Base-by-base conservation (phyloP, 2,888 invertebrate genomes). In the Catonia carolina region DNA sequence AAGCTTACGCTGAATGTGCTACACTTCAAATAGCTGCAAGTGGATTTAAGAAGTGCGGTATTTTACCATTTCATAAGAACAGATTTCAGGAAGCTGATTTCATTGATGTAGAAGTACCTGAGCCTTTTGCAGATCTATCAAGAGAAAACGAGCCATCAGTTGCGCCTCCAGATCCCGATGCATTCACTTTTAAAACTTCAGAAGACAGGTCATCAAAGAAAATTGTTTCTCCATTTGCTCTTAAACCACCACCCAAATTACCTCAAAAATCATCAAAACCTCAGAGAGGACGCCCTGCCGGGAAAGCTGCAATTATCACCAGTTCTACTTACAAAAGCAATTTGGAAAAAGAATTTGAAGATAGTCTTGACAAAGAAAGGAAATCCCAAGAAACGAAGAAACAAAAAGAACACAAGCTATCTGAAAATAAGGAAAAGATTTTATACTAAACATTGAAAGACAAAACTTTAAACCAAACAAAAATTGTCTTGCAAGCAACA, bases 1-100 rank as follows among this genome's bases (percentile, higher is more conserved):
- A 58, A 53, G 63, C 63, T 20, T 70, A 67, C 60, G 27, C 66
- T 37, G 67, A 67, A 62, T 54, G 54, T 10, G 64, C 62, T 52
- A 65, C 65, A 20, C 58, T 50, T 6, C 57, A 60, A 18, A 59
- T 59, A 33, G 63, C 64, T 10, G 60, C 56, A 10, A 64, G 63
- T 41, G 65, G 65, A 5, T 67, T 68, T 51, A 54, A 37, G 45
- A 45, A 31, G n/a, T 63, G 64, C 17, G 69, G 68, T 12, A 53
- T 67, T 17, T 64, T 41, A 4, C 68, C 66, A 15, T 60, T 64
- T 2, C 61, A 67, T 62, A 60, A 55, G 60, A 62, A 64, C 61
- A 61, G 61, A 58, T 66, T 66, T 53, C 14, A 36, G 14, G 22
- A 53, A 37, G 22, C 22, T 14, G 53, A 53, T 23, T 53, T 53